Conservation (phyloP, 2,113 vertebrate genomes). For the Tamias sibiricus region DNA sequence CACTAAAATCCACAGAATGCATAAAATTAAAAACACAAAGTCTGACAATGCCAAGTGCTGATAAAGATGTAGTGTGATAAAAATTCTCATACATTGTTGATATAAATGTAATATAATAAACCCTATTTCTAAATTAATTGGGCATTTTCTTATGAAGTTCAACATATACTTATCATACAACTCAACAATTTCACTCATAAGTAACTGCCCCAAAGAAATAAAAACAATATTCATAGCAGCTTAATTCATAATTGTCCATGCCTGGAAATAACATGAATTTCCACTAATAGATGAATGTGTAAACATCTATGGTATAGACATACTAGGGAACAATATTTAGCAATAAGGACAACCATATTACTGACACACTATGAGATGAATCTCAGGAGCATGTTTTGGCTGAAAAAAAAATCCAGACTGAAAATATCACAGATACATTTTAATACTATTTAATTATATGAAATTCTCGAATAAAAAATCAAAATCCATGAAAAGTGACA, state of each 20-base stretch:
- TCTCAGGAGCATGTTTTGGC: background rate
- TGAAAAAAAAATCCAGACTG: background rate
- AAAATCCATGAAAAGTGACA: background rate
- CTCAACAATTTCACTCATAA: background rate
- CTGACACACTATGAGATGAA: background rate
- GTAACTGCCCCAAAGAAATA: constrained; percentile 4
- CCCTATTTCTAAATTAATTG: background rate
- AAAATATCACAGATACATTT: background rate
- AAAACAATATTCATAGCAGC: background rate
- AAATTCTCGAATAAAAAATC: constrained; percentile 46
- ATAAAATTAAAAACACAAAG: background rate
- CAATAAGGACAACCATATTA: background rate
- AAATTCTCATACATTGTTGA: background rate
- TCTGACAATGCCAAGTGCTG: background rate
- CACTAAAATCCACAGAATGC: background rate
- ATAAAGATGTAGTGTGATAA: background rate
- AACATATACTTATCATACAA: background rate
- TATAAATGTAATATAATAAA: background rate
- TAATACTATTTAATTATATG: background rate
- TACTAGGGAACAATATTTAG: background rate
- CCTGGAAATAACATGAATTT: background rate
- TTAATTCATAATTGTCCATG: background rate
- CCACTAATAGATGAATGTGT: background rate
- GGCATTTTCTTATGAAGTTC: background rate
- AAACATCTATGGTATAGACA: background rate